Base-by-base conservation (phyloP, 30 jellyfish, hydroid and myxozoan species). In the Cassiopea xamachana region DNA sequence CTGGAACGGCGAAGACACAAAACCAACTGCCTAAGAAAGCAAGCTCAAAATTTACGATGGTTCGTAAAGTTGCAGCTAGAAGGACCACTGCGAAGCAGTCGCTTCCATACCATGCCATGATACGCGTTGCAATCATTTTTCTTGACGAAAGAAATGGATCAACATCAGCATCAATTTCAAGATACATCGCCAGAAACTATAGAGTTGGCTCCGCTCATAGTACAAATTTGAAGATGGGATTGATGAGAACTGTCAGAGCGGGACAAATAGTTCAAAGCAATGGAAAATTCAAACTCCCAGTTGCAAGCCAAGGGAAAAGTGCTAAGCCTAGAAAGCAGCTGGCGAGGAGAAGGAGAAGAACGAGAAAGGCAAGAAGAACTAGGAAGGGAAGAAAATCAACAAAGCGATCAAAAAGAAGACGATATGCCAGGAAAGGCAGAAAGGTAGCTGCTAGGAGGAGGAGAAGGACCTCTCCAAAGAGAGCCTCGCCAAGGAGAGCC, bases 101-200 rank as follows among this genome's bases (percentile, higher is more conserved):
- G 71, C 43, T 87, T 47, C 83, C 90, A 2, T 87, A 87, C 48
- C 87, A 79, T 39, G 77, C 77, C 27, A 70, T 88, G 90, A 12
- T 88, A 7, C 90, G 76, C 86, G 72, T 55, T 17, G 95, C 95
- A 43, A 82, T 88, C 79, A 90, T 81, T 4, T 86, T 76, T 17
- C 90, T 88, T 10, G 95, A 81, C 61, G 90, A 79, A 2, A 79
- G 60, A 55, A 55, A 72, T 45, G 95, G 95, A 64, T 88, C 95
- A 4, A 49, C 76, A 58, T 90, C 90, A 61, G 87, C n/a, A 46
- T 39, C 48, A 46, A 88, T 88, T 27, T 77, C 84, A 75, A 80
- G 82, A 17, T 88, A 48, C 86, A 79, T 88, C 82, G 95, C 90
- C 46, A 46, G 76, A 69, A 88, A 62, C 75, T 86, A 55, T 83